These are phyloP conservation scores for Sebastes paucispinis DNA, from an alignment of 2,797 vertebrate genomes.

Conservation along the genomic window DNA sequence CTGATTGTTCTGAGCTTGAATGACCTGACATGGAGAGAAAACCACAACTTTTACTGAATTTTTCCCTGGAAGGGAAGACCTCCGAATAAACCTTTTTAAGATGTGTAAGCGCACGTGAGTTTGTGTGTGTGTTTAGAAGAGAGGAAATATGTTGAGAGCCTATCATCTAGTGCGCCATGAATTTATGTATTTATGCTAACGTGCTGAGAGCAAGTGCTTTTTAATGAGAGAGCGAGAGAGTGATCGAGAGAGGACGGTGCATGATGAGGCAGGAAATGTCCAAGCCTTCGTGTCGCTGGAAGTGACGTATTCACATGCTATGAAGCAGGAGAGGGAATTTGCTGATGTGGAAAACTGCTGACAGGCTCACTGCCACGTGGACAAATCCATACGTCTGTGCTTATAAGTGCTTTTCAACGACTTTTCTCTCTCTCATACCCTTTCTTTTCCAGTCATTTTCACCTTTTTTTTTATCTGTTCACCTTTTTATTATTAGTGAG, in stretches of 20 bases:
- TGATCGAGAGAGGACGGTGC: slow-evolving; percentile 10
- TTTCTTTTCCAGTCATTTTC: not conserved
- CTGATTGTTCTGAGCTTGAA: slow-evolving; percentile 27
- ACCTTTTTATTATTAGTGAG: not conserved
- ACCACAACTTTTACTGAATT: not conserved
- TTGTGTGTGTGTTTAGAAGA: slow-evolving; percentile 18
- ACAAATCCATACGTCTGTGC: slow-evolving; percentile 43
- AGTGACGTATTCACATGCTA: slow-evolving; percentile 47
- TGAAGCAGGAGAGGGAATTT: slow-evolving; percentile 35
- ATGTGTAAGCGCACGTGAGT: slow-evolving; percentile 5
- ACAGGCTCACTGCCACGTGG: slow-evolving; percentile 35
- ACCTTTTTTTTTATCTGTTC: not conserved
- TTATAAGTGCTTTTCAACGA: slow-evolving; percentile 4
- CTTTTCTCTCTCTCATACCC: not conserved
- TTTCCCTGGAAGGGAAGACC: not conserved
- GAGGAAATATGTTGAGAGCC: slow-evolving; percentile 20
- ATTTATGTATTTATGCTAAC: slow-evolving; percentile 69
- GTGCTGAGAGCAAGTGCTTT: slow-evolving; percentile 53
- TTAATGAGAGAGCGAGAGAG: slow-evolving; percentile 51
- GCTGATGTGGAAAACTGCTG: slow-evolving; percentile 56
- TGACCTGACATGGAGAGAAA: not conserved
- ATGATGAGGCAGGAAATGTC: slow-evolving; percentile 54
- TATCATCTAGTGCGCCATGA: slow-evolving; percentile 29
- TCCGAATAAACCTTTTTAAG: slow-evolving; percentile 6
- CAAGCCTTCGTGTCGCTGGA: slow-evolving; percentile 16